phyloP scores from a whole-genome alignment of 1,140 invertebrate species.

The Papilio glaucus region DNA sequence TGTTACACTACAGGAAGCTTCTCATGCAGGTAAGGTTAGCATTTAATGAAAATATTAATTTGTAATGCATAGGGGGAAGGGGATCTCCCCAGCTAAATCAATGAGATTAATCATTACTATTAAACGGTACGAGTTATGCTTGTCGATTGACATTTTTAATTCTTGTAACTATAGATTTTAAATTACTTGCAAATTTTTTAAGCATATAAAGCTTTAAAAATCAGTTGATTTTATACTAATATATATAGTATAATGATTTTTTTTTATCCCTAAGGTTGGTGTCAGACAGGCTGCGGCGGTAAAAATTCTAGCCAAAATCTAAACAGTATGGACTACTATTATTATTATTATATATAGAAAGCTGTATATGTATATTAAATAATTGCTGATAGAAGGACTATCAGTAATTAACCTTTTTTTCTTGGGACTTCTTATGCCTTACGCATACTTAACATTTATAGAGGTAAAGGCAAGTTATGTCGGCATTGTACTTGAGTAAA shows the following conservation, averaged over 20 bases:
- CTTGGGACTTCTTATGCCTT: too few relatives aligned
- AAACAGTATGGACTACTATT: too few relatives aligned
- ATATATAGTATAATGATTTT: background rate
- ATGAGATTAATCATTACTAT: background rate
- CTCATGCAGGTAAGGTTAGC: background rate
- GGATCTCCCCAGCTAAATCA: background rate
- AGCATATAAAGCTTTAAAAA: background rate
- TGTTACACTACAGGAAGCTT: background rate
- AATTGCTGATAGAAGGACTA: too few relatives aligned
- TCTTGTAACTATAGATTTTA: background rate
- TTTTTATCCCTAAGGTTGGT: too few relatives aligned
- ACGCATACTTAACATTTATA: too few relatives aligned
- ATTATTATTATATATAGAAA: too few relatives aligned
- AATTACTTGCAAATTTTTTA: background rate
- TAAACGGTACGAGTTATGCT: background rate
- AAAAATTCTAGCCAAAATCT: too few relatives aligned
- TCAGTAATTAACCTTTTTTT: too few relatives aligned
- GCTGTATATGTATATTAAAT: too few relatives aligned
- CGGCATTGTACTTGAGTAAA: too few relatives aligned
- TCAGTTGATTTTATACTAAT: background rate
- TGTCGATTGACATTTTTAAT: background rate
- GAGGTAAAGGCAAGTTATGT: too few relatives aligned
- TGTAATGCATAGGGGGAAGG: slow-evolving; percentile 6
- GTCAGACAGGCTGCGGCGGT: too few relatives aligned
- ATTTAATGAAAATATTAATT: slow-evolving; percentile 14